phyloP scores from a whole-genome alignment of 2,888 invertebrate genomes.

The Oxystoma pomonae region DNA sequence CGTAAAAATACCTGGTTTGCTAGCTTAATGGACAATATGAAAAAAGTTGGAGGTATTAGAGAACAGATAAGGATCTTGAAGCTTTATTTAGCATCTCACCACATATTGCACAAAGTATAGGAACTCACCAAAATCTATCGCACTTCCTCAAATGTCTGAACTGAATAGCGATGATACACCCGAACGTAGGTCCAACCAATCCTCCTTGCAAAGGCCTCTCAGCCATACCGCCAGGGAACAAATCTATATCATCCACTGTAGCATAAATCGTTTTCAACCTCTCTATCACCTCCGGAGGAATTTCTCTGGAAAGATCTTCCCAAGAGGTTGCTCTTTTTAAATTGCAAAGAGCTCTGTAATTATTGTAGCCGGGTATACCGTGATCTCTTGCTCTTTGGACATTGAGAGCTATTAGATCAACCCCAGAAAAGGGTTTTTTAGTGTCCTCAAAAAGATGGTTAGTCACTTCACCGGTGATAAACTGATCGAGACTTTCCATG shows the following conservation, averaged over 20 bases:
- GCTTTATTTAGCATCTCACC: too few relatives aligned
- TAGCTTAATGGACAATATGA: too few relatives aligned
- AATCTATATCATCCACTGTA: constrained; percentile 91
- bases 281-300: constrained; percentile 78
- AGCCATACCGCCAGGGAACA: constrained; percentile 94
- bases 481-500: constrained; percentile 91
- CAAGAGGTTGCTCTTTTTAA: constrained; percentile 79
- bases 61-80: too few relatives aligned
- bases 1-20: too few relatives aligned
- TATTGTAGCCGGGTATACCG: constrained; percentile 84
- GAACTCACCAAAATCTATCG: constrained; percentile 82
- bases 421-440: constrained; percentile 84
- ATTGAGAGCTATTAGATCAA: constrained; percentile 89
- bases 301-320: constrained; percentile 82
- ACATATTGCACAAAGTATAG: too few relatives aligned
- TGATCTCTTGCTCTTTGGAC: constrained; percentile 85
- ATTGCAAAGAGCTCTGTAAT: constrained; percentile 87
- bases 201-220: constrained; percentile 86
- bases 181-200: constrained; percentile 90
- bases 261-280: constrained; percentile 77
- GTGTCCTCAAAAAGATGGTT: constrained; percentile 92
- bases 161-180: constrained; percentile 91
- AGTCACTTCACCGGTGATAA: constrained; percentile 90
- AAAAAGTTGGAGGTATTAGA: too few relatives aligned
- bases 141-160: constrained; percentile 87